Evolutionary conservation across 2,888 invertebrate species (phyloP).

Genomic region (Acleris holmiana): DNA sequence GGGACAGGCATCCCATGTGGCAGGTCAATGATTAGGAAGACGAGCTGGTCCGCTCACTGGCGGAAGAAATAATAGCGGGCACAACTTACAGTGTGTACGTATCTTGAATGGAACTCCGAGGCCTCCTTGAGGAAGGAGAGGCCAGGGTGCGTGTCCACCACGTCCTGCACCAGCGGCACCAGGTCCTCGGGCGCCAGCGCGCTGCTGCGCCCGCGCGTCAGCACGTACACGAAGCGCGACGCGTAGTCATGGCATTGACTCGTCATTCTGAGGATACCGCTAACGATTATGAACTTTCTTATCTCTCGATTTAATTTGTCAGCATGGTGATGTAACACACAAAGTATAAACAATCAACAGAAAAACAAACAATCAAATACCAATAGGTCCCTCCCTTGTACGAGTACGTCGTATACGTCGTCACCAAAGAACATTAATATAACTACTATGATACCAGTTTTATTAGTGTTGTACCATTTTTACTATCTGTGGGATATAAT

Average conservation of each 20-base stretch:
- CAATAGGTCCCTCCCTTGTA: too few relatives aligned
- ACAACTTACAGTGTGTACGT: conserved; percentile 94
- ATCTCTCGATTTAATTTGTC: too few relatives aligned
- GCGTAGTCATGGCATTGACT: conserved; percentile 94
- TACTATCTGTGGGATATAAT: too few relatives aligned
- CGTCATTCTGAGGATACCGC: conserved; percentile 86
- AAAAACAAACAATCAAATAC: too few relatives aligned
- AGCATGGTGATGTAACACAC: too few relatives aligned
- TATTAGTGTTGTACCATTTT: too few relatives aligned
- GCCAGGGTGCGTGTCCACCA: conserved; percentile 99
- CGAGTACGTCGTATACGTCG: too few relatives aligned
- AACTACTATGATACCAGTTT: too few relatives aligned
- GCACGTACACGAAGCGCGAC: conserved; percentile 93
- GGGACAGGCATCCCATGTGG: too few relatives aligned
- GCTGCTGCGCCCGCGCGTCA: conserved; percentile 89
- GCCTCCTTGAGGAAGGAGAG: conserved; percentile 98
- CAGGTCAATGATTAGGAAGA: too few relatives aligned
- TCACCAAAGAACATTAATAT: too few relatives aligned
- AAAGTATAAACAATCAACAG: too few relatives aligned
- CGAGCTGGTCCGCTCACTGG: background rate
- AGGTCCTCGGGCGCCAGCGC: conserved; percentile 94
- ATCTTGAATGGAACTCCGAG: conserved; percentile 99
- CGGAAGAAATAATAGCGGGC: background rate
- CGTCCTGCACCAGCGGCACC: conserved; percentile 96
- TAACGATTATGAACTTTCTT: background rate